These are phyloP conservation scores for Nebria salina DNA, from an alignment of 2,888 invertebrate species.

Conservation along the genomic window DNA sequence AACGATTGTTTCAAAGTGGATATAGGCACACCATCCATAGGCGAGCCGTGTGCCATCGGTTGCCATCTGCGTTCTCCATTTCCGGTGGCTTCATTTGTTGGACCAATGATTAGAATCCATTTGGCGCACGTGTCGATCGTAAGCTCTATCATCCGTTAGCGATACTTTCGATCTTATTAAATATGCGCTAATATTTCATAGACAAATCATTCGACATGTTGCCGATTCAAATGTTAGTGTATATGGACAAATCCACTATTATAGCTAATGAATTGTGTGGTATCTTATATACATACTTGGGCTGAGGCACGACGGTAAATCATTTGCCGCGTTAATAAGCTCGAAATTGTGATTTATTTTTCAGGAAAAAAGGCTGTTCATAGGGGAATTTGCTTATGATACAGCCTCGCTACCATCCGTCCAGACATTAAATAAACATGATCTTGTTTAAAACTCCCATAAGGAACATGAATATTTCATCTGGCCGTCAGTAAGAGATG, in stretches of 20 bases:
- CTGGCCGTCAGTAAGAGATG: constrained; percentile 9
- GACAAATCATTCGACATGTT: too few species aligned
- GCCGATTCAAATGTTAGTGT: background rate
- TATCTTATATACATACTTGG: background rate
- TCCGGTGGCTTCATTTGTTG: constrained; percentile 49
- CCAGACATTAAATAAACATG: constrained; percentile 48
- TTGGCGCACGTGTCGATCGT: constrained; percentile 50
- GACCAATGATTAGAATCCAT: constrained; percentile 51
- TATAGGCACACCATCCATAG: background rate
- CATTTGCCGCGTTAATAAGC: constrained; percentile 48
- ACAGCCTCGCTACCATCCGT: constrained; percentile 45
- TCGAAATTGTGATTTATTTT: constrained; percentile 49
- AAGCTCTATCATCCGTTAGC: background rate
- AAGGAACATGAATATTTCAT: constrained; percentile 42
- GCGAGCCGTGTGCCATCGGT: background rate
- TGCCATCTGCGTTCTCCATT: constrained; percentile 49
- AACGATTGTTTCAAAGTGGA: constrained; percentile 11
- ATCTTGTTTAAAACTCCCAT: constrained; percentile 42
- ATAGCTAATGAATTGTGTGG: background rate
- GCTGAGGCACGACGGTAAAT: constrained; percentile 44
- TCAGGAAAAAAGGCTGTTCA: constrained; percentile 39
- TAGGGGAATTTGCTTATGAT: constrained; percentile 47
- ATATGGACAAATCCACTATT: background rate
- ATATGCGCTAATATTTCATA: background rate
- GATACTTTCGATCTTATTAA: background rate